A percentile compares a stretch with the other conserved stretches of the same genome.
phyloP scores from a whole-genome alignment of 2,113 vertebrate species.

The Scartelaos histophorus region DNA sequence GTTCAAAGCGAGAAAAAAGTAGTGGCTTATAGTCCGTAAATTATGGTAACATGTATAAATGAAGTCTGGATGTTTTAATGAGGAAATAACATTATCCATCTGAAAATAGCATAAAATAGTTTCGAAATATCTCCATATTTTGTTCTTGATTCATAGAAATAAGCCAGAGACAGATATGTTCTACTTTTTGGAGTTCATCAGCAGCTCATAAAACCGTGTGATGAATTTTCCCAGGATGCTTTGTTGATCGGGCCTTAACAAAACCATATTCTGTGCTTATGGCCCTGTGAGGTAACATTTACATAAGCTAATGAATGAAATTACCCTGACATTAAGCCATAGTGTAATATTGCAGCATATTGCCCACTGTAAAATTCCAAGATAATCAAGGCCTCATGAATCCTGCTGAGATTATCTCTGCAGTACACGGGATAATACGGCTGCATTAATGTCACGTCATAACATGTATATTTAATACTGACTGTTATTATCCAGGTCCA shows the following conservation, averaged over 20 bases:
- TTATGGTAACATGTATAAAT: too few species aligned
- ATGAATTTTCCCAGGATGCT: not conserved
- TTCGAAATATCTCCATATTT: not conserved
- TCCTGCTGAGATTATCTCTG: not conserved
- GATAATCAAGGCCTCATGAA: constrained; percentile 3
- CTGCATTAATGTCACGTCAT: not conserved
- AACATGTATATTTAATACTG: not conserved
- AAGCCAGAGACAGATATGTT: not conserved
- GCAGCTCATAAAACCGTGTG: not conserved
- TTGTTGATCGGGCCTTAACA: not conserved
- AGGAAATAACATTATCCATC: too few species aligned
- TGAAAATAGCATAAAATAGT: too few species aligned
- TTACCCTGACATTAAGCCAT: not conserved
- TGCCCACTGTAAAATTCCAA: constrained; percentile 1
- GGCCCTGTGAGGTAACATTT: not conserved
- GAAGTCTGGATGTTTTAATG: too few species aligned
- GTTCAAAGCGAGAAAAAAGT: too few species aligned
- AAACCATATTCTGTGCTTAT: not conserved
- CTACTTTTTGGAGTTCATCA: not conserved
- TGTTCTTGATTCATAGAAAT: too few species aligned
- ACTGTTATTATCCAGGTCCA: not conserved
- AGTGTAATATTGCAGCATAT: constrained; percentile 3
- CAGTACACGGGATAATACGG: not conserved
- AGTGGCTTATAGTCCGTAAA: too few species aligned
- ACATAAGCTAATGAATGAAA: not conserved